phyloP scores from a whole-genome alignment of 2,797 vertebrate species.

The Erethizon dorsatum region DNA sequence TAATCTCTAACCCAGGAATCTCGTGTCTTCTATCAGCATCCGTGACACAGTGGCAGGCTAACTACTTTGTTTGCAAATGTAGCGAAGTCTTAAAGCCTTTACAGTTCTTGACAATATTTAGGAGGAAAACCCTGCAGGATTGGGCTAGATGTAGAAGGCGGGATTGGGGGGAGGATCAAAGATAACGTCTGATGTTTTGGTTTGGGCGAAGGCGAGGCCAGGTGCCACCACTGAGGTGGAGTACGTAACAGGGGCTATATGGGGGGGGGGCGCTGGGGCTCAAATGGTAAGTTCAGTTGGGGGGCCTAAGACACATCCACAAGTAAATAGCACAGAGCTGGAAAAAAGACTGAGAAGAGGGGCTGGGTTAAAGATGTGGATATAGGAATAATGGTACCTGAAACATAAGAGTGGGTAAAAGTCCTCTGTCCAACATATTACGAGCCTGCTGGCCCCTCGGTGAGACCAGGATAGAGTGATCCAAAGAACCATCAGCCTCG shows the following conservation, averaged over 20 bases:
- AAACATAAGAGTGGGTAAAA: neutral
- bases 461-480: neutral
- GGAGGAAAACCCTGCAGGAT: neutral
- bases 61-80: neutral
- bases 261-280: neutral
- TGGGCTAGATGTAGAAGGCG: neutral
- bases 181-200: neutral
- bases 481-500: neutral
- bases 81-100: slow-evolving; percentile 41
- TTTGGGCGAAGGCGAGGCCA: neutral
- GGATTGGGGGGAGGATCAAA: neutral
- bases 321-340: neutral
- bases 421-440: neutral
- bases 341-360: neutral
- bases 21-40: neutral
- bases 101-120: neutral
- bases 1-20: neutral
- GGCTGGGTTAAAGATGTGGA: neutral
- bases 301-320: neutral
- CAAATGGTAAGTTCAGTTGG: neutral
- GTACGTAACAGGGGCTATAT: neutral
- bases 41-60: neutral
- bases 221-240: neutral
- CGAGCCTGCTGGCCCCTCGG: neutral
- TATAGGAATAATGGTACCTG: neutral